Conservation (phyloP, 2,113 vertebrate species). For the Lycocorax pyrrhopterus region DNA sequence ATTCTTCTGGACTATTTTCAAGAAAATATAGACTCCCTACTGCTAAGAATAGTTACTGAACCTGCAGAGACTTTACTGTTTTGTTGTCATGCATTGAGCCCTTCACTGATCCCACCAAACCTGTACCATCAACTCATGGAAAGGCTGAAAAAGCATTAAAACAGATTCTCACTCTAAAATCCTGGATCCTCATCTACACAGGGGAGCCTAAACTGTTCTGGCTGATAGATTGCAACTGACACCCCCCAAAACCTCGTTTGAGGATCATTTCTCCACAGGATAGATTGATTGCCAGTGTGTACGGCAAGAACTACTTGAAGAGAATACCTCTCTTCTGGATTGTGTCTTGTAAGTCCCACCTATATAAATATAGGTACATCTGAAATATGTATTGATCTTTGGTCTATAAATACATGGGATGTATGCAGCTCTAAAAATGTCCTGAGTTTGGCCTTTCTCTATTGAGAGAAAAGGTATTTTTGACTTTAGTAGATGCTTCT, state of each 20-base stretch:
- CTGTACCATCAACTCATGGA: not conserved
- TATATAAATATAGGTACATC: not conserved
- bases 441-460: not conserved
- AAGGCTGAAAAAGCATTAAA: not conserved
- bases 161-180: not conserved
- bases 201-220: not conserved
- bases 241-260: not conserved
- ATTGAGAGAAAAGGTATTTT: not conserved
- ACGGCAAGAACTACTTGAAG: not conserved
- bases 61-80: not conserved
- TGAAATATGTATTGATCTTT: not conserved
- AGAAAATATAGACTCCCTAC: not conserved
- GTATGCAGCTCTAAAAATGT: not conserved
- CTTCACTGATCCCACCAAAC: not conserved
- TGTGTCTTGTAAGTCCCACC: not conserved
- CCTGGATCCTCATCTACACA: not conserved
- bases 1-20: not conserved
- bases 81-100: not conserved
- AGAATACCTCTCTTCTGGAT: not conserved
- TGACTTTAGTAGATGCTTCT: not conserved
- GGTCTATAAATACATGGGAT: not conserved
- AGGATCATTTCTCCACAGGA: not conserved
- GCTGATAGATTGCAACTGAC: not conserved
- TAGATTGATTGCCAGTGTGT: not conserved
- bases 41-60: not conserved